Evolutionary conservation across 2,888 invertebrate genomes (phyloP), one percentile per base, ranked within the genome.

Genomic region (Yponomeuta sedellus): DNA sequence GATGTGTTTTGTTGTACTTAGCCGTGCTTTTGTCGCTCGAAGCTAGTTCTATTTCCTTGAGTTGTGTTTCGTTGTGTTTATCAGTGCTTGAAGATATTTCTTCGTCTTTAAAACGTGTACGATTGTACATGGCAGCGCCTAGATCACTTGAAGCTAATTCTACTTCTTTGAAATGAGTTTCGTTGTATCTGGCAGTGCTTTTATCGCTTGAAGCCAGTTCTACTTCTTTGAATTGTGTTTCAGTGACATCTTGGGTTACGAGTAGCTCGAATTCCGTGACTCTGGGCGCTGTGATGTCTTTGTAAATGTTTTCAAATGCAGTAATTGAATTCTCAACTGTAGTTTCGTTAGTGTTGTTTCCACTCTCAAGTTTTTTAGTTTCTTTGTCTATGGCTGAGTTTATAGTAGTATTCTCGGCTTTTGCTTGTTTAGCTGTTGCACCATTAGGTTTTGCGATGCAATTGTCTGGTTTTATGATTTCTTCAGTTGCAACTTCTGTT

Each of bases 281-380:
- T 68, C 85, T 80, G 1, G 83, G 77, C n/a, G 71, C 71, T 28
- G 85, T 76, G 59, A 88, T 70, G 64, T 88, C 76, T 72, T 86
- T 88, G 69, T 79, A 89, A 44, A 90, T 81, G 25, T 84, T 85
- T 69, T 90, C 90, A 66, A 89, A 91, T 66, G 81, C 82, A 40
- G 25, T 82, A 72, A 0, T 88, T 88, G 65, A 16, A 16, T 87
- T 85, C 63, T 82, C 56, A n/a, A 10, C 39, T 64, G 40, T 64
- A 64, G 25, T 64, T 25, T 25, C n/a, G 10, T 63, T 12, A 8
- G 16, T 61, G 10, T 61, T 61, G 61, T 22, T n/a, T 11, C 16
- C 22, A 10, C 16, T 28, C 10, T 34, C 52, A 56, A 25, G 16
- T 39, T 52, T 20, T 10, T 57, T 40, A 12, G n/a, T 6, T 58